These are phyloP conservation scores for Darwinula stevensoni DNA, from an alignment of 2,888 invertebrate genomes.

Conservation along the genomic window DNA sequence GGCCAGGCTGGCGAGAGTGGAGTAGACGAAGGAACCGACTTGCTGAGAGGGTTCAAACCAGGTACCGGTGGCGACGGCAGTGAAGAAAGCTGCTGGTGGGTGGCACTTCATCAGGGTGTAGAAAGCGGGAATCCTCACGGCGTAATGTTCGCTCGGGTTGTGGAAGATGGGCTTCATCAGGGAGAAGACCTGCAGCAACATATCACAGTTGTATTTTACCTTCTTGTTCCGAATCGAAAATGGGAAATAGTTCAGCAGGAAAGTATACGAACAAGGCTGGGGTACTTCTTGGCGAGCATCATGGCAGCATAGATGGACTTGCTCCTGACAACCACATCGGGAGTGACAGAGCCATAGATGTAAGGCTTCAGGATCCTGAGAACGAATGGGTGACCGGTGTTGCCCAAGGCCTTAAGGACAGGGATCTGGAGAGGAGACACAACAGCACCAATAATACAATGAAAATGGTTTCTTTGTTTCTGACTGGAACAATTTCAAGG, in stretches of 20 bases:
- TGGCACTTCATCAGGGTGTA: slow-evolving; percentile 12
- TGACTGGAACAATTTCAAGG: too few species aligned
- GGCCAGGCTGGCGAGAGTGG: slow-evolving; percentile 12
- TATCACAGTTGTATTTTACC: too few species aligned
- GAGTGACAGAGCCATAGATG: slow-evolving; percentile 10
- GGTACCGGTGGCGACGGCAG: slow-evolving; percentile 15
- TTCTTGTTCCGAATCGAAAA: too few species aligned
- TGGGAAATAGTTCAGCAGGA: slow-evolving; percentile 4
- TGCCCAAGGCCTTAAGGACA: slow-evolving; percentile 14
- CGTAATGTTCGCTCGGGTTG: slow-evolving; percentile 13
- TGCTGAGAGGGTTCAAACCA: slow-evolving; percentile 14
- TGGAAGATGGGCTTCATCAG: slow-evolving; percentile 13
- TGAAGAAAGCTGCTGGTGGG: slow-evolving; percentile 13
- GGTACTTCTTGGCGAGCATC: slow-evolving; percentile 10
- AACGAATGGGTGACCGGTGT: slow-evolving; percentile 14
- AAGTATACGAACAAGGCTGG: too few species aligned
- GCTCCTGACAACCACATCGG: slow-evolving; percentile 11
- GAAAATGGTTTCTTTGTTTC: too few species aligned
- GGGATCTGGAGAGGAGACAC: too few species aligned
- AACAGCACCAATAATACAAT: too few species aligned
- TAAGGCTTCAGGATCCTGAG: slow-evolving; percentile 12
- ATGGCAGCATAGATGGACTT: slow-evolving; percentile 14
- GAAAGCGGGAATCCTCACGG: slow-evolving; percentile 15
- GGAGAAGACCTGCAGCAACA: slow-evolving; percentile 11
- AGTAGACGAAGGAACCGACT: slow-evolving; percentile 14